phyloP scores from a whole-genome alignment of 2,113 vertebrate genomes.

The Melanerpes aurifrons region DNA sequence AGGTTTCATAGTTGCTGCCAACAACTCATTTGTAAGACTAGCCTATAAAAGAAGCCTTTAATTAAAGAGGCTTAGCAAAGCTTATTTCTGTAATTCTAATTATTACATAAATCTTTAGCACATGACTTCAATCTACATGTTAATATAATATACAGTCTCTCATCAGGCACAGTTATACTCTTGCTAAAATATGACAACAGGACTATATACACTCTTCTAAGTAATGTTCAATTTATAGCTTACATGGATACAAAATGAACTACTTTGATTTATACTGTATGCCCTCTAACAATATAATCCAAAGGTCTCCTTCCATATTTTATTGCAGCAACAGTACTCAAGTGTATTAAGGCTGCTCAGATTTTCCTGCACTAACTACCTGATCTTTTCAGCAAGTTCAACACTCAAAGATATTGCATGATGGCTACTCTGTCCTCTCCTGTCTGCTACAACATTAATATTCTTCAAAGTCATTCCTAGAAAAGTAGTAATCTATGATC shows the following conservation, averaged over 20 bases:
- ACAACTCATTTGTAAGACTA: not conserved
- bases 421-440: not conserved
- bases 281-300: conserved; percentile 47
- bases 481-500: not conserved
- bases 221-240: conserved; percentile 57
- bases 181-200: conserved; percentile 19
- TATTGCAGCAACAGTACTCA: not conserved
- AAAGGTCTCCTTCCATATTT: not conserved
- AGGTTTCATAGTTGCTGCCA: not conserved
- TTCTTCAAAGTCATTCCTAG: conserved; percentile 19
- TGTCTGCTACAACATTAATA: conserved; percentile 6
- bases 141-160: not conserved
- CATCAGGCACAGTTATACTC: not conserved
- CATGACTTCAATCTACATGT: not conserved
- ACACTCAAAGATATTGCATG: not conserved
- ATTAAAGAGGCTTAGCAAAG: not conserved
- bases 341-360: not conserved
- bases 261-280: conserved; percentile 56
- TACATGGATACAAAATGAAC: conserved; percentile 48
- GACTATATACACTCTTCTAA: conserved; percentile 11
- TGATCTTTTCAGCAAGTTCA: not conserved
- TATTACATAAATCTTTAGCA: not conserved
- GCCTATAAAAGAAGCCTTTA: not conserved
- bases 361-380: not conserved
- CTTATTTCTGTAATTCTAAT: not conserved